These are phyloP conservation scores for Pholis gunnellus DNA, from an alignment of 2,113 vertebrate genomes.

Conservation along the genomic window DNA sequence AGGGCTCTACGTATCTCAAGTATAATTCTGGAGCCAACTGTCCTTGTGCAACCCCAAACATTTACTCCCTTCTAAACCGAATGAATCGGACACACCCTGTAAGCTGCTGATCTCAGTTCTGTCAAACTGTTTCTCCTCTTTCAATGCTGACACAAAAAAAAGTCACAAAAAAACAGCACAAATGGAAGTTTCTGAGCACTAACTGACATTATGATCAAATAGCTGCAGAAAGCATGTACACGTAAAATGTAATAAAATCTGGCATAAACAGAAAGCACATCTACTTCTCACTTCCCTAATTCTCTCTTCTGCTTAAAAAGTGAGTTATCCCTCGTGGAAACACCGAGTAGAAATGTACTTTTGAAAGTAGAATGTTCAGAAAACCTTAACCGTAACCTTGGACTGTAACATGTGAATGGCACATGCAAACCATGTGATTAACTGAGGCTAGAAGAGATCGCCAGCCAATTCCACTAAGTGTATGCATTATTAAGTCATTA, in stretches of 20 bases:
- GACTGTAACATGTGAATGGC: not conserved
- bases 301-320: constrained; percentile 43
- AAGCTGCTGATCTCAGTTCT: constrained; percentile 44
- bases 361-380: constrained; percentile 55
- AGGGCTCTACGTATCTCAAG: constrained; percentile 45
- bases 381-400: not conserved
- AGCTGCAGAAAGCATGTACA: not conserved
- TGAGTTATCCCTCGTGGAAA: constrained; percentile 45
- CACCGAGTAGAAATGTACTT: constrained; percentile 45
- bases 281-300: constrained; percentile 42
- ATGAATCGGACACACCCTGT: constrained; percentile 52
- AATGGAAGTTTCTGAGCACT: not conserved
- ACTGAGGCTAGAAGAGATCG: constrained; percentile 22
- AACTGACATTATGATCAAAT: not conserved
- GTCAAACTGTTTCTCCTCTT: constrained; percentile 36
- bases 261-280: constrained; percentile 25
- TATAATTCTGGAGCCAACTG: constrained; percentile 45
- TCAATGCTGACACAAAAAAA: not conserved
- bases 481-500: constrained; percentile 50
- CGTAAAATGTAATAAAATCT: not conserved
- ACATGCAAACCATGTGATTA: constrained; percentile 22
- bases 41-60: constrained; percentile 61
- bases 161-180: constrained; percentile 4
- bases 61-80: constrained; percentile 53
- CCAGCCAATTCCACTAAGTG: not conserved